phyloP scores from a whole-genome alignment of 2,113 vertebrate genomes.

The Procapra przewalskii region DNA sequence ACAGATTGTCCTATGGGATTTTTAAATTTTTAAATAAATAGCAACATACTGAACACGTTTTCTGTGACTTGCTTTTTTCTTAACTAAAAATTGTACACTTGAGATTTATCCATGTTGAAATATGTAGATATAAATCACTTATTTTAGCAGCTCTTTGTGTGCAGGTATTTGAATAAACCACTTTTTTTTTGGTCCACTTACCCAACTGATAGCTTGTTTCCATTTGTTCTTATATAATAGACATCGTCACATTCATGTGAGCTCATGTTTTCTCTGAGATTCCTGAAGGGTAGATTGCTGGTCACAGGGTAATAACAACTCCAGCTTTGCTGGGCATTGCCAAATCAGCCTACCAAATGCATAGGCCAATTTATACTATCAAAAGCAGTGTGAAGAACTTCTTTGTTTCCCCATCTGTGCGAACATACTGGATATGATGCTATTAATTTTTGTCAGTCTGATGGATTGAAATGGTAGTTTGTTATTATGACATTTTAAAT shows the following conservation, averaged over 20 bases:
- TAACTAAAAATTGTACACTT: not conserved
- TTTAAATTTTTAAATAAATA: not conserved
- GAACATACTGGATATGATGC: not conserved
- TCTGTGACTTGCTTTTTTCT: not conserved
- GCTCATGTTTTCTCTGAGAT: not conserved
- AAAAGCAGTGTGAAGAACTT: not conserved
- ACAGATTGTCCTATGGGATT: not conserved
- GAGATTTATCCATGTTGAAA: not conserved
- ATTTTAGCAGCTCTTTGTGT: not conserved
- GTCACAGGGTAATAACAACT: not conserved
- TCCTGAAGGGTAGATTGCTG: not conserved
- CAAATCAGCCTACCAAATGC: not conserved
- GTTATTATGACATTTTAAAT: not conserved
- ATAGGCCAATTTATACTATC: not conserved
- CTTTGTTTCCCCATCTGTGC: not conserved
- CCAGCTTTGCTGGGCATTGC: not conserved
- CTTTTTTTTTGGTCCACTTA: not conserved
- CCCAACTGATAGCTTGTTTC: not conserved
- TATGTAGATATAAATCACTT: not conserved
- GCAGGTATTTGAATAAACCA: not conserved
- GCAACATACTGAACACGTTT: not conserved
- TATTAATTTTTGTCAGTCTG: not conserved
- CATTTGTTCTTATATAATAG: not conserved
- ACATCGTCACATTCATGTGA: not conserved
- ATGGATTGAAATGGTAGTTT: not conserved